Evolutionary conservation across 2,888 invertebrate species (phyloP).

Genomic region (Archips xylosteana): DNA sequence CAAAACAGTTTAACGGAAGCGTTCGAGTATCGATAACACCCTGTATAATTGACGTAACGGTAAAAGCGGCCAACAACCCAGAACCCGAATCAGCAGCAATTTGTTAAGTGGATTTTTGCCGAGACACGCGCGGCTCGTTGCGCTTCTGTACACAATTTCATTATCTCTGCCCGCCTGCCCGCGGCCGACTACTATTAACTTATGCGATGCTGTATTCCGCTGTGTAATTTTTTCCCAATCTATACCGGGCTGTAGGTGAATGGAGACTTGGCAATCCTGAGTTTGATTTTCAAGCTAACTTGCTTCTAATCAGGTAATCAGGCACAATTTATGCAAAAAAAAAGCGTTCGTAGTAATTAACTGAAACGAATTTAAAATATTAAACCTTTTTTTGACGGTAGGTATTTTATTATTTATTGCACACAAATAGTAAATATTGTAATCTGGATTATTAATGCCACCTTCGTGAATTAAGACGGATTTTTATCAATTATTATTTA

Average conservation of each 20-base stretch:
- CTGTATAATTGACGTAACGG: constrained; percentile 79
- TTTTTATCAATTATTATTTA: too few species aligned
- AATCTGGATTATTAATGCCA: too few species aligned
- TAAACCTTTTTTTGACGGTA: too few species aligned
- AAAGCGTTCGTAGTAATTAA: too few species aligned
- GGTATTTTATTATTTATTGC: too few species aligned
- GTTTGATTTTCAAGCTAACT: not conserved
- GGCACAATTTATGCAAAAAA: too few species aligned
- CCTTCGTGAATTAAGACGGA: too few species aligned
- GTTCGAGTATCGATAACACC: constrained; percentile 77
- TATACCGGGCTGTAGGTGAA: constrained; percentile 37
- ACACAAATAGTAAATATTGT: too few species aligned
- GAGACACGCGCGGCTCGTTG: constrained; percentile 84
- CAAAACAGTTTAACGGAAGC: constrained; percentile 59
- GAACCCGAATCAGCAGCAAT: constrained; percentile 86
- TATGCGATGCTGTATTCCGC: constrained; percentile 76
- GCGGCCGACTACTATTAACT: constrained; percentile 66
- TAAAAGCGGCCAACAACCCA: constrained; percentile 84
- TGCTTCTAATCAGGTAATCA: too few species aligned
- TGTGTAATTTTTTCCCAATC: constrained; percentile 68
- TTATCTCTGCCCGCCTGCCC: constrained; percentile 80
- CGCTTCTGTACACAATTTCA: constrained; percentile 86
- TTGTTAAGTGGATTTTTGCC: constrained; percentile 87
- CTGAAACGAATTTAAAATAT: too few species aligned
- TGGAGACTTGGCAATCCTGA: not conserved